Base-by-base conservation (phyloP, 2,113 vertebrate species). In the Prochilodus magdalenae region DNA sequence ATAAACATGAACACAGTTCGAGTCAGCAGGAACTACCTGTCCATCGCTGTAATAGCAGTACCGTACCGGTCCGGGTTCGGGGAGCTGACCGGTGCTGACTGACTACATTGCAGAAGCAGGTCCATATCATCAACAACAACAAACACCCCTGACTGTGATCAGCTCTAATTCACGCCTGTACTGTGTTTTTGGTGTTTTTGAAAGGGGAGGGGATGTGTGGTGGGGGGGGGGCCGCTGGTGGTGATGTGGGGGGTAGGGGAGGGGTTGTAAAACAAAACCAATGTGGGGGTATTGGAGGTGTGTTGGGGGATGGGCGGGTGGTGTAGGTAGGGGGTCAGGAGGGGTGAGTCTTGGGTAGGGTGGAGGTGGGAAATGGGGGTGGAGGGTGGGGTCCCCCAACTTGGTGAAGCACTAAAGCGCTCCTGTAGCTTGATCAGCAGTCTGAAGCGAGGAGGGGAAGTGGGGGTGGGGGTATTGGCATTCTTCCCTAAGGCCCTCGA, bases 401-500 rank as follows among this genome's bases (percentile, higher is more conserved):
- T 22, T 69, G 7, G 13, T 22, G 22, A 67, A 53, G 15, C 33
- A 44, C 59, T 53, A 40, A 72, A 53, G n/a, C 44, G 16, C 47
- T 62, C 33, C 33, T 49, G 47, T 73, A 29, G 80, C 33, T 24
- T 51, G 49, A 24, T 66, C 49, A 67, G 72, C 47, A 72, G 57
- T 81, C 33, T 29, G 16, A 47, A 40, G 60, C 44, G 18, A 29
- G 62, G 49, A 26, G 49, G 29, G 33, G 72, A 55, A 26, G 49
- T 20, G 33, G 72, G 49, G 33, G 49, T 20, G 49, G 33, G 49
- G 29, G 57, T 15, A 60, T 60, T 76, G 80, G 65, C 80, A 36
- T 30, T 20, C 33, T 77, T 71, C 55, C 51, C 66, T 44, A 36
- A 44, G 4, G 53, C 30, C 75, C 59, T 40, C 29, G 18, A 36